A percentile compares a stretch with the other conserved stretches of the same genome.
These are phyloP conservation scores for Itoplectis maculator DNA, from an alignment of 2,888 invertebrate genomes.

Conservation along the genomic window DNA sequence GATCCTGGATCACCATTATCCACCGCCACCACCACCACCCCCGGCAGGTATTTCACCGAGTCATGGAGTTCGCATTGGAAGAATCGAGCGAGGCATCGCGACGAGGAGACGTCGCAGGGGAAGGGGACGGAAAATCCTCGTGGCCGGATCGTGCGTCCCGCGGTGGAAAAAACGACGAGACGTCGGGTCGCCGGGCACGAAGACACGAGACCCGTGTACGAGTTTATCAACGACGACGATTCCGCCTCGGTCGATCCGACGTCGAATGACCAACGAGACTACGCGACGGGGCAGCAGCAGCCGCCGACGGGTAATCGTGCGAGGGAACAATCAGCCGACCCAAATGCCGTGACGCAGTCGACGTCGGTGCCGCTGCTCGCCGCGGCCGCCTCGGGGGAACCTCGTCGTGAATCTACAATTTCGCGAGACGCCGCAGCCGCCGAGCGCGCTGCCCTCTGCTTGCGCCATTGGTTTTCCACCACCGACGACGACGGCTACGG, in stretches of 20 bases:
- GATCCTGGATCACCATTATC: slow-evolving; percentile 25
- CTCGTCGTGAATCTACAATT: slow-evolving; percentile 32
- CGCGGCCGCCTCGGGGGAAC: slow-evolving; percentile 31
- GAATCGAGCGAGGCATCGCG: not conserved
- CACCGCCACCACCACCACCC: too few relatives aligned
- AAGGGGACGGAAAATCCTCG: slow-evolving; percentile 18
- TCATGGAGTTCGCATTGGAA: slow-evolving; percentile 35
- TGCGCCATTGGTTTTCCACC: slow-evolving; percentile 76
- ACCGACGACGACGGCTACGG: slow-evolving; percentile 79
- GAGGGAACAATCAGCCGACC: slow-evolving; percentile 45
- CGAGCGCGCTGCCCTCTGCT: slow-evolving; percentile 67
- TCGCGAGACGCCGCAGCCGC: slow-evolving; percentile 31
- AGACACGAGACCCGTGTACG: slow-evolving; percentile 63
- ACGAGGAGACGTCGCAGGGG: not conserved
- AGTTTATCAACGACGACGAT: slow-evolving; percentile 50
- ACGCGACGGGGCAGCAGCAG: too few relatives aligned
- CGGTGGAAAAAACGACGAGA: not conserved
- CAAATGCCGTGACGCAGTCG: slow-evolving; percentile 57
- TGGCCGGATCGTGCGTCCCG: not conserved
- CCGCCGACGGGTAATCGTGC: slow-evolving; percentile 39
- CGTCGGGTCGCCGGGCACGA: not conserved
- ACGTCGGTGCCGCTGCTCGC: too few relatives aligned
- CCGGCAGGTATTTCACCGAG: slow-evolving; percentile 32
- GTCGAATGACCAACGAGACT: slow-evolving; percentile 45
- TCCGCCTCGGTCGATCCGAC: slow-evolving; percentile 11